Evolutionary conservation across 2,888 invertebrate genomes (phyloP).

Genomic region (Ptychoptera albimana): DNA sequence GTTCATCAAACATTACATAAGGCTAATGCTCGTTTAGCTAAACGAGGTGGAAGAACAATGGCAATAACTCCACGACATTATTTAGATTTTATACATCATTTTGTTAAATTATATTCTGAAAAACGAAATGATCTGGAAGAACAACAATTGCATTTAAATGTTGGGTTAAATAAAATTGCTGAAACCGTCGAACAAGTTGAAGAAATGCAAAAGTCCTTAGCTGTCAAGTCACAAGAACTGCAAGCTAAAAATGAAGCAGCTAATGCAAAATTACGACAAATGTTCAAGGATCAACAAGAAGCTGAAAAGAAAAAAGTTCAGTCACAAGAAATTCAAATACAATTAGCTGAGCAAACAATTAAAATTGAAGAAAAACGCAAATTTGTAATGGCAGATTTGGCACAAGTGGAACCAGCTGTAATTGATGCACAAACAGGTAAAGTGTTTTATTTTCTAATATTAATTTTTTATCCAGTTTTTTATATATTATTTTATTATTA

Average conservation of each 20-base stretch:
- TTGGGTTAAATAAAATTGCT: conserved; percentile 95
- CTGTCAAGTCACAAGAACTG: conserved; percentile 85
- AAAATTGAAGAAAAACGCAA: conserved; percentile 87
- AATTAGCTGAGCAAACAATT: conserved; percentile 75
- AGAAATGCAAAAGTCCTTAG: conserved; percentile 97
- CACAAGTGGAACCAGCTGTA: conserved; percentile 96
- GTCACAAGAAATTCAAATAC: conserved; percentile 86
- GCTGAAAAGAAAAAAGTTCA: conserved; percentile 98
- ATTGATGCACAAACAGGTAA: conserved; percentile 94
- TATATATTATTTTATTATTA: conserved; percentile 5
- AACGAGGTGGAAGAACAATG: conserved; percentile 89
- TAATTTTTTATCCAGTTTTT: conserved; percentile 8
- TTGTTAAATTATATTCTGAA: conserved; percentile 93
- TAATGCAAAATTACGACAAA: conserved; percentile 96
- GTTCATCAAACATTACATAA: conserved; percentile 95
- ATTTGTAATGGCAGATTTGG: conserved; percentile 91
- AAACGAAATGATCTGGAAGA: conserved; percentile 97
- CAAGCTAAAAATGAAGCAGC: conserved; percentile 98
- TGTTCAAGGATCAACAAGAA: conserved; percentile 98
- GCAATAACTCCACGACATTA: conserved; percentile 97
- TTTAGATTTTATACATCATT: conserved; percentile 97
- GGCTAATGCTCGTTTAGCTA: conserved; percentile 79
- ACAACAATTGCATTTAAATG: conserved; percentile 95
- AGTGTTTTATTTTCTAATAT: conserved; percentile 1
- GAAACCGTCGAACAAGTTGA: conserved; percentile 99